These are phyloP conservation scores for Drosophila kuntzei DNA, from an alignment of 2,888 invertebrate species.

Conservation along the genomic window DNA sequence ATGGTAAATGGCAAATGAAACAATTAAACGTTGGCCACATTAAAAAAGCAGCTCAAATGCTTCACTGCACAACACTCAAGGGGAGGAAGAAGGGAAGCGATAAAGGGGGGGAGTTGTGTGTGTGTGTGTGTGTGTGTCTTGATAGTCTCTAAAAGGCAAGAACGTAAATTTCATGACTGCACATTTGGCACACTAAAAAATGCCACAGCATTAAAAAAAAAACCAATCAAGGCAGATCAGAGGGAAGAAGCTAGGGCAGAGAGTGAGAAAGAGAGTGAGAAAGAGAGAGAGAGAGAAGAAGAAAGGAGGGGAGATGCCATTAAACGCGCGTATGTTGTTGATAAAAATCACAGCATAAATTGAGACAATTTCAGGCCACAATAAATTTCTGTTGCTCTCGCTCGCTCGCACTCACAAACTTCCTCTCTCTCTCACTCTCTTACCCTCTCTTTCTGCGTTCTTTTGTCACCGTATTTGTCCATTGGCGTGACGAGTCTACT, in stretches of 20 bases:
- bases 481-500: slow-evolving; percentile 44
- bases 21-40: slow-evolving; percentile 60
- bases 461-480: slow-evolving; percentile 30
- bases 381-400: slow-evolving; percentile 41
- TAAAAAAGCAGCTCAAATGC: slow-evolving; percentile 45
- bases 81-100: not conserved
- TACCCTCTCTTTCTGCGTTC: not conserved
- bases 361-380: slow-evolving; percentile 68
- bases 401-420: not conserved
- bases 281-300: not conserved
- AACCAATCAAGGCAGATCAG: slow-evolving; percentile 47
- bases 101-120: not conserved
- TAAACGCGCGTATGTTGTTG: slow-evolving; percentile 43
- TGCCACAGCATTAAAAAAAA: slow-evolving; percentile 38
- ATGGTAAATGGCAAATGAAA: slow-evolving; percentile 53
- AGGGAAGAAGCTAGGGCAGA: not conserved
- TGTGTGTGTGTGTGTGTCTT: slow-evolving; percentile 18
- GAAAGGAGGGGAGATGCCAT: slow-evolving; percentile 17
- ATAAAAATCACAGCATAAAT: slow-evolving; percentile 65
- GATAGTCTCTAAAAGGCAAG: slow-evolving; percentile 47
- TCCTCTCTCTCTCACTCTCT: not conserved
- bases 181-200: slow-evolving; percentile 70
- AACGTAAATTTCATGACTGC: slow-evolving; percentile 68
- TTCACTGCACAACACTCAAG: slow-evolving; percentile 34
- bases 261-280: not conserved